Evolutionary conservation across 2,888 invertebrate genomes (phyloP), one percentile per base, ranked within the genome.

Genomic region (Trichacis sp.): DNA sequence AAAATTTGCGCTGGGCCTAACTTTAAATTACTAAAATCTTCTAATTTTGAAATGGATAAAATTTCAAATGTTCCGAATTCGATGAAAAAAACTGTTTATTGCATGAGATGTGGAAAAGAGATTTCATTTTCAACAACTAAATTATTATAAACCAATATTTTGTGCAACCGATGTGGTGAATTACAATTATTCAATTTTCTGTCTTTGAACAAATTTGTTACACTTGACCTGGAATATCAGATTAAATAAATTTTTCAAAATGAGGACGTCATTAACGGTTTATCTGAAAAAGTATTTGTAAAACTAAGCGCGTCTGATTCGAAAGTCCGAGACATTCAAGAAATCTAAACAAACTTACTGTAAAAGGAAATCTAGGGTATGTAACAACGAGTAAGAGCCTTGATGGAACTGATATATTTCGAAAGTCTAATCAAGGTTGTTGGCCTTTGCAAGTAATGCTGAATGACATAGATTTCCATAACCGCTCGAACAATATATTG

Each of bases 401-500:
- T 1, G 52, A 59, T 47, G 48, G 52, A 2, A 52, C 53, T 6
- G 29, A 29, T n/a, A 30, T 59, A 9, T 59, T 52, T 47, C 38
- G 42, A 42, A 48, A 48, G 8, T 42, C 30, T 1, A 59, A 59
- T 15, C 51, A 47, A n/a, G 19, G 43, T 17, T 20, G 52, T 11
- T 53, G 59, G 59, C 47, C 52, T 1, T 33, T 59, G 2, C 59
- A 59, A 42, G 14, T 36, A 17, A 30, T 48, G 18, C 2, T 59
- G 0, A 59, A 59, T 12, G 53, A 59, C 11, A 5, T 43, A n/a
- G 47, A 40, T n/a, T 59, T 46, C 40, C 9, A 17, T 14, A 5
- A 24, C 15, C 19, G 58, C 2, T 47, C 38, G 8, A 54, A 38
- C 18, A 55, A 62, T 36, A 36, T 62, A 1, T 15, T 66, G 17